Percentiles rank a stretch among this genome's conserved stretches.
These are phyloP conservation scores for Drosophila anomalata DNA, from an alignment of 2,888 invertebrate genomes.

Conservation along the genomic window DNA sequence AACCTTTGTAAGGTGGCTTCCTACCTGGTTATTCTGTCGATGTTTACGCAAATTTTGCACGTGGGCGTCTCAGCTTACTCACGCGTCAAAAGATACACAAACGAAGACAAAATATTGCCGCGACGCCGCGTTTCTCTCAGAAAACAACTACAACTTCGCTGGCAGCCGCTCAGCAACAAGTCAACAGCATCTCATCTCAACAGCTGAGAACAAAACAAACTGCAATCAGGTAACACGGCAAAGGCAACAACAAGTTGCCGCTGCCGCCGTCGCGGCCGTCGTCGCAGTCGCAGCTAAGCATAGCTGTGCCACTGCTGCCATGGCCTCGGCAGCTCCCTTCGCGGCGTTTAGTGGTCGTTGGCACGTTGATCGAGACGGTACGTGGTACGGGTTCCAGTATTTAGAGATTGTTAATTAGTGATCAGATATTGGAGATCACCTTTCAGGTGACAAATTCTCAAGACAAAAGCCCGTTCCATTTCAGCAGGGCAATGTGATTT, in stretches of 20 bases:
- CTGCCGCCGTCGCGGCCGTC: conserved; percentile 16
- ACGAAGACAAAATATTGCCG: conserved; percentile 75
- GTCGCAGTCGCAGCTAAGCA: conserved; percentile 24
- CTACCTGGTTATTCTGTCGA: conserved; percentile 62
- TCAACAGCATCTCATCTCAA: conserved; percentile 40
- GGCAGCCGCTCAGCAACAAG: conserved; percentile 49
- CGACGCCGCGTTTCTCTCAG: conserved; percentile 69
- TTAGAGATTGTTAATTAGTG: conserved; percentile 11
- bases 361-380: conserved; percentile 78
- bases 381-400: conserved; percentile 53
- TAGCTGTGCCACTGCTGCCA: conserved; percentile 10
- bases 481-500: conserved; percentile 55
- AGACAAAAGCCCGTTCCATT: conserved; percentile 1
- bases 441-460: conserved; percentile 4
- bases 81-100: conserved; percentile 79
- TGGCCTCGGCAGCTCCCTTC: conserved; percentile 29
- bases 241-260: conserved; percentile 43
- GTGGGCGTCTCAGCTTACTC: conserved; percentile 79
- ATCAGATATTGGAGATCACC: conserved; percentile 22
- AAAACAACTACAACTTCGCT: conserved; percentile 26
- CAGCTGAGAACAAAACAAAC: conserved; percentile 77
- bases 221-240: conserved; percentile 58
- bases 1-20: conserved; percentile 23
- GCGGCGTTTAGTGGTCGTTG: conserved; percentile 74
- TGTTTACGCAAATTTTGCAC: conserved; percentile 78